phyloP scores from a whole-genome alignment of 2,113 vertebrate species.

The Ahaetulla prasina region DNA sequence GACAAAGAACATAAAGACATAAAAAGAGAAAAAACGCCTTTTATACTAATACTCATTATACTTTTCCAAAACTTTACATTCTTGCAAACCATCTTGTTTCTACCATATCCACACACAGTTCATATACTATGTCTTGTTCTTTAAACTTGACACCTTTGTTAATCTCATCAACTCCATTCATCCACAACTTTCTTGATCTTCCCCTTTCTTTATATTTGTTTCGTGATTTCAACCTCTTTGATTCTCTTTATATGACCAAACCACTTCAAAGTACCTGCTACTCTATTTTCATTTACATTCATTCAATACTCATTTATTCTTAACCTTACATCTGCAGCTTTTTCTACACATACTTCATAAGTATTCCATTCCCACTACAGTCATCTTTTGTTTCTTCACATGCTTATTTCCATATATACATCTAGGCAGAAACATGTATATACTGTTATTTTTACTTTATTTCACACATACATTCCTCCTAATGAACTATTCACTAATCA shows the following conservation, averaged over 20 bases:
- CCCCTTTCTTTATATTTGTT: background rate
- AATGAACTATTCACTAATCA: background rate
- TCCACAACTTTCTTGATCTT: background rate
- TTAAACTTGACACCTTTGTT: background rate
- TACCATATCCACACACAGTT: background rate
- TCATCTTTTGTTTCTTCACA: background rate
- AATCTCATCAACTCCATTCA: background rate
- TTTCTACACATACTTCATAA: background rate
- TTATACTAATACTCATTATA: background rate
- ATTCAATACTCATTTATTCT: background rate
- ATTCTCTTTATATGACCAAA: background rate
- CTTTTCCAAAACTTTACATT: background rate
- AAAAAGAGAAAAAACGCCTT: background rate
- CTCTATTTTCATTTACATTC: background rate
- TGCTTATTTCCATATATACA: background rate
- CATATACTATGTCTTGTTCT: background rate
- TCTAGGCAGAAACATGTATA: background rate
- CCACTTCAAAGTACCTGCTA: background rate
- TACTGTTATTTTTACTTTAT: background rate
- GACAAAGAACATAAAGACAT: background rate
- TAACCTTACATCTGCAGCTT: background rate
- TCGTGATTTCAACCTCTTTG: background rate
- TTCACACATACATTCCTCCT: background rate
- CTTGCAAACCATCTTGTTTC: background rate
- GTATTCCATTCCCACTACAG: background rate